These are phyloP conservation scores for Gadus macrocephalus DNA, from an alignment of 2,113 vertebrate genomes.

Conservation along the genomic window DNA sequence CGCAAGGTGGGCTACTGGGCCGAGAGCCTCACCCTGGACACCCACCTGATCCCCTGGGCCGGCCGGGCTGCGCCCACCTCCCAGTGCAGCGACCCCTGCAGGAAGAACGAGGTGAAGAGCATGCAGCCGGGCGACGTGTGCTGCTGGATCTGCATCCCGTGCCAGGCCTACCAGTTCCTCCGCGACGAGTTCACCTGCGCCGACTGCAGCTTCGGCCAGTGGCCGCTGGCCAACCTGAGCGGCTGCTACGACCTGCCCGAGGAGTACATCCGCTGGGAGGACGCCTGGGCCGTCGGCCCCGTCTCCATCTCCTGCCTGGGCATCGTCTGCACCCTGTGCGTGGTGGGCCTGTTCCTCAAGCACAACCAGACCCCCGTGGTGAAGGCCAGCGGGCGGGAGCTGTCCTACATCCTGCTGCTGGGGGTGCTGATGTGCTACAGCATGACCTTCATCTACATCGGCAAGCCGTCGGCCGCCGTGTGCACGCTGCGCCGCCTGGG, in stretches of 20 bases:
- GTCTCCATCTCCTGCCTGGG: slow-evolving; percentile 93
- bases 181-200: slow-evolving; percentile 91
- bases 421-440: slow-evolving; percentile 95
- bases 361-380: slow-evolving; percentile 93
- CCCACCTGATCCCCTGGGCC: slow-evolving; percentile 84
- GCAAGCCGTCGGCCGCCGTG: slow-evolving; percentile 87
- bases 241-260: slow-evolving; percentile 93
- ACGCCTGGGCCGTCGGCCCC: slow-evolving; percentile 92
- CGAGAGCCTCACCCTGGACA: slow-evolving; percentile 85
- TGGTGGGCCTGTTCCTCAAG: slow-evolving; percentile 85
- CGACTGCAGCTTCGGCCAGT: slow-evolving; percentile 91
- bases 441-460: slow-evolving; percentile 97
- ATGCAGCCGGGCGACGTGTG: slow-evolving; percentile 97
- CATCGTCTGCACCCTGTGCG: slow-evolving; percentile 87
- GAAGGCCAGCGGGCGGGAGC: slow-evolving; percentile 93
- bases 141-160: slow-evolving; percentile 98
- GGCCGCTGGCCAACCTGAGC: slow-evolving; percentile 89
- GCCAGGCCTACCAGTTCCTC: slow-evolving; percentile 90
- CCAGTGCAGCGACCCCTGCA: slow-evolving; percentile 96
- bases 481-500: slow-evolving; percentile 89
- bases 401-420: slow-evolving; percentile 94
- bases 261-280: slow-evolving; percentile 95
- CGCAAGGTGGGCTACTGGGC: slow-evolving; percentile 95
- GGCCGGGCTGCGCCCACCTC: slow-evolving; percentile 78
- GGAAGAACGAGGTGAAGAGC: slow-evolving; percentile 94